phyloP scores from a whole-genome alignment of 2,113 vertebrate genomes.

The Sprattus sprattus region DNA sequence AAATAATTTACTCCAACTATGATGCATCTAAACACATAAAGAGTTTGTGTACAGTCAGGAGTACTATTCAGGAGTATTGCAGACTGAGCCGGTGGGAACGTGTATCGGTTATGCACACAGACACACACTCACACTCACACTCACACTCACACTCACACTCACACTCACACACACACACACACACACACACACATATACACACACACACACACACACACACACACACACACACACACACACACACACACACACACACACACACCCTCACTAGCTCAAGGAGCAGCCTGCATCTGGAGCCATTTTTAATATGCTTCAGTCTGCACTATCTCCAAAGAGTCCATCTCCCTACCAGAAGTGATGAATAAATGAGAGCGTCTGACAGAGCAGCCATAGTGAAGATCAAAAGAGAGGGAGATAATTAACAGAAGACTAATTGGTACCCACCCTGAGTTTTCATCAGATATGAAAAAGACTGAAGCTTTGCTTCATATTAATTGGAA shows the following conservation, averaged over 20 bases:
- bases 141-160: too few relatives aligned
- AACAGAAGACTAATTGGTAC: slow-evolving; percentile 78
- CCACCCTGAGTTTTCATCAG: slow-evolving; percentile 74
- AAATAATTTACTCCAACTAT: too few relatives aligned
- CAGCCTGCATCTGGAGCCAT: slow-evolving; percentile 63
- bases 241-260: background rate
- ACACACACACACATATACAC: too few relatives aligned
- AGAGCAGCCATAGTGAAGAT: slow-evolving; percentile 73
- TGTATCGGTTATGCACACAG: slow-evolving; percentile 18
- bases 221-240: too few relatives aligned
- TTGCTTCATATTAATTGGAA: slow-evolving; percentile 71
- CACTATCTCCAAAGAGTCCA: slow-evolving; percentile 68
- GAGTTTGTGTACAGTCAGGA: background rate
- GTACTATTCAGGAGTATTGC: background rate
- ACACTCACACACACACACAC: too few relatives aligned
- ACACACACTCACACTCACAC: slow-evolving; percentile 3
- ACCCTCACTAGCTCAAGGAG: slow-evolving; percentile 56
- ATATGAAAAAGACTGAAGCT: slow-evolving; percentile 67
- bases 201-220: too few relatives aligned
- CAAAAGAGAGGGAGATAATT: slow-evolving; percentile 77
- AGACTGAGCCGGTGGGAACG: background rate
- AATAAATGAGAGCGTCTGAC: slow-evolving; percentile 75
- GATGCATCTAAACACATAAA: background rate
- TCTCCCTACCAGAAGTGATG: slow-evolving; percentile 66
- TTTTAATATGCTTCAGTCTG: slow-evolving; percentile 72